A percentile compares a stretch with the other conserved stretches of the same genome.
These are phyloP conservation scores for Illadopsis cleaveri DNA, from an alignment of 2,113 vertebrate genomes.

Conservation along the genomic window DNA sequence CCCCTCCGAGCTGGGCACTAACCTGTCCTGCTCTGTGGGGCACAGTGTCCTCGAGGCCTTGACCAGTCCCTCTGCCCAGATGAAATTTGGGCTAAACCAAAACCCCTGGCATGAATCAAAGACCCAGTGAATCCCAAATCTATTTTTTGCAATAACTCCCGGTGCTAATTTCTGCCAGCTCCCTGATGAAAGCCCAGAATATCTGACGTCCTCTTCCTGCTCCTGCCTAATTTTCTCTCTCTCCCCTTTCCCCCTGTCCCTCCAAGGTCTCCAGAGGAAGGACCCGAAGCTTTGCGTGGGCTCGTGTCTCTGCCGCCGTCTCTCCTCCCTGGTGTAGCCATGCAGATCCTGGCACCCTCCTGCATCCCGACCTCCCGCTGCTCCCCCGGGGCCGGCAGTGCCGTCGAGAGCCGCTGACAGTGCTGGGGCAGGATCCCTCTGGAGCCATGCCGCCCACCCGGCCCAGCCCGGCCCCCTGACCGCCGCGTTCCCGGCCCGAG, in stretches of 20 bases:
- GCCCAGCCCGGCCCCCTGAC: not conserved
- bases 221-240: conserved; percentile 50
- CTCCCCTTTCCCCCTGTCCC: not conserved
- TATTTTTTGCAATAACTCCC: not conserved
- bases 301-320: rapidly evolving
- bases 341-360: not conserved
- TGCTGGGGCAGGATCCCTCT: not conserved
- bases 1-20: rapidly evolving
- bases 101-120: not conserved
- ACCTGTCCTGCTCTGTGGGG: not conserved
- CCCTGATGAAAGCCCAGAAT: not conserved
- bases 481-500: not conserved
- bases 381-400: not conserved
- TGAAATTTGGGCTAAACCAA: not conserved
- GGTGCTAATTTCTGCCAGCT: not conserved
- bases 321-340: conserved; percentile 23
- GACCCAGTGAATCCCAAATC: not conserved
- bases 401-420: not conserved
- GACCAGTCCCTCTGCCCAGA: rapidly evolving
- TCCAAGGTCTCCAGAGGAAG: conserved; percentile 53
- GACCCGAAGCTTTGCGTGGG: not conserved
- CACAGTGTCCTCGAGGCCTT: rapidly evolving
- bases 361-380: not conserved
- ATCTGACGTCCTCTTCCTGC: not conserved
- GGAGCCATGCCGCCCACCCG: not conserved